These are phyloP conservation scores for Ochropacha duplaris DNA, from an alignment of 2,888 invertebrate genomes.

Conservation along the genomic window DNA sequence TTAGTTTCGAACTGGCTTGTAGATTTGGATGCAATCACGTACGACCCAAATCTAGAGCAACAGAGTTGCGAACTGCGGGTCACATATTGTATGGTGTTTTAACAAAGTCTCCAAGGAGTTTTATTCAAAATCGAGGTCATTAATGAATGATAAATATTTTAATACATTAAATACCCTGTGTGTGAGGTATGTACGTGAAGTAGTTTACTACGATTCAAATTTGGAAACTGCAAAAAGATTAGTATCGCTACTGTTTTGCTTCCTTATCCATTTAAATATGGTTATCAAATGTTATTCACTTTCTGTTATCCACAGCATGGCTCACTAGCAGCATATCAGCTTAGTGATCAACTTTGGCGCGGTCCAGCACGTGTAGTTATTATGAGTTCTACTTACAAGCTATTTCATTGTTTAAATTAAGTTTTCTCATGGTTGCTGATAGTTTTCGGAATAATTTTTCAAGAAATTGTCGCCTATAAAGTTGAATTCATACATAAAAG, in stretches of 20 bases:
- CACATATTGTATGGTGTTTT: constrained; percentile 35
- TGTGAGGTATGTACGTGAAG: neutral
- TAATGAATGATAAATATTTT: neutral
- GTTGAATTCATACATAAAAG: no score
- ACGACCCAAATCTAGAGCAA: constrained; percentile 56
- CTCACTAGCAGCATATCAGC: neutral
- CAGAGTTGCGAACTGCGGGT: constrained; percentile 46
- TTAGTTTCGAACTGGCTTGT: constrained; percentile 44
- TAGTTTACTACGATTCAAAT: no score
- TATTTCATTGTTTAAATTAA: neutral
- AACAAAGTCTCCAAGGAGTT: constrained; percentile 8
- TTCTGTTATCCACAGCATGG: neutral
- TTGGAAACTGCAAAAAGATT: no score
- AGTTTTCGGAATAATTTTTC: neutral
- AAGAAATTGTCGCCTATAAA: no score
- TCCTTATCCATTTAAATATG: neutral
- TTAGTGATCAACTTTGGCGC: neutral
- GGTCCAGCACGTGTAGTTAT: neutral
- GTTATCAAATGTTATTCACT: neutral
- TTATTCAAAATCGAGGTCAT: constrained; percentile 1
- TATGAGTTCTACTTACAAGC: neutral
- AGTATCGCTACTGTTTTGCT: neutral
- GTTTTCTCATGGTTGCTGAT: no score
- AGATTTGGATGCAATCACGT: constrained; percentile 59
- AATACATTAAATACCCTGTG: neutral